Conservation (phyloP, 1,140 invertebrate species). For the Oryzaephilus surinamensis region DNA sequence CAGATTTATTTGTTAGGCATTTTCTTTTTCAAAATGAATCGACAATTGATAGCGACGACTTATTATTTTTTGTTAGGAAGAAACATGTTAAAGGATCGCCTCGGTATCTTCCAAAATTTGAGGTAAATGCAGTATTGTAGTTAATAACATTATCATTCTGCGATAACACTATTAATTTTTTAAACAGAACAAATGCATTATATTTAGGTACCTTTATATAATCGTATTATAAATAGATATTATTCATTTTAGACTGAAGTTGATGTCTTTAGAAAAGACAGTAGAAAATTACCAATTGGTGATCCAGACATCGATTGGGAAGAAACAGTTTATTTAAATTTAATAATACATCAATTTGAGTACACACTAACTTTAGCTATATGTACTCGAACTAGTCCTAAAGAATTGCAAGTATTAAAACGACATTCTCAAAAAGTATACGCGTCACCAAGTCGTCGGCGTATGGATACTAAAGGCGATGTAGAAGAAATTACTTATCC, state of each 20-base stretch:
- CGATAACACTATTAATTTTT: too few relatives aligned
- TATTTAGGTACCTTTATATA: background rate
- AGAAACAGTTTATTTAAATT: slow-evolving; percentile 97
- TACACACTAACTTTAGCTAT: slow-evolving; percentile 95
- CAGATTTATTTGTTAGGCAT: slow-evolving; percentile 87
- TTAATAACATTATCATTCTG: slow-evolving; percentile 3
- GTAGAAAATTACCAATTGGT: slow-evolving; percentile 87
- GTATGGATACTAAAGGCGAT: slow-evolving; percentile 98
- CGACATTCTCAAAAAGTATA: slow-evolving; percentile 94
- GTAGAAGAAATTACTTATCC: slow-evolving; percentile 98
- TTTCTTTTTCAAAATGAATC: slow-evolving; percentile 79
- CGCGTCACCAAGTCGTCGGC: slow-evolving; percentile 86
- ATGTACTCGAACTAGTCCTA: slow-evolving; percentile 92
- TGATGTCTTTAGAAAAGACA: slow-evolving; percentile 93
- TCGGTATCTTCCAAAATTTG: slow-evolving; percentile 77
- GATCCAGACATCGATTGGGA: slow-evolving; percentile 97
- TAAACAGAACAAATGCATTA: too few relatives aligned
- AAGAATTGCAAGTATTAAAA: slow-evolving; percentile 87
- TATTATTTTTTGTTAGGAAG: slow-evolving; percentile 92
- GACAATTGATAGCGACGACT: slow-evolving; percentile 83
- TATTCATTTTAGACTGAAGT: slow-evolving; percentile 68
- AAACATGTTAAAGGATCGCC: slow-evolving; percentile 77
- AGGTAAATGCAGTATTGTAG: slow-evolving; percentile 50
- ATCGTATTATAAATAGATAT: background rate
- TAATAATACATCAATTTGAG: slow-evolving; percentile 97